phyloP scores from a whole-genome alignment of 2,888 invertebrate genomes.

The Parnassius apollo region DNA sequence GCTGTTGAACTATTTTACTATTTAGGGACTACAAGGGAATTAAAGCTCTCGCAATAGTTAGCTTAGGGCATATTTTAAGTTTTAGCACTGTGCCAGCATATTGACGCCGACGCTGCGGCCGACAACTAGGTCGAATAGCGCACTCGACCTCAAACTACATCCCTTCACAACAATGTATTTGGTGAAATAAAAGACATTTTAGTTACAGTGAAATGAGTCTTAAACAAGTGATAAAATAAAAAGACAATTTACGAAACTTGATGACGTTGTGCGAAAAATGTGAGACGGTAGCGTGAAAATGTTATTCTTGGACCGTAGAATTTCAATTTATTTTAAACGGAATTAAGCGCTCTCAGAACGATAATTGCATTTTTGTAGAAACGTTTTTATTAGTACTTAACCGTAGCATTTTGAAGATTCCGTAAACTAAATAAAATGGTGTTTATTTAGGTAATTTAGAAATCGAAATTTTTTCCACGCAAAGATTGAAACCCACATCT shows the following conservation, averaged over 20 bases:
- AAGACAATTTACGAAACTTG: constrained; percentile 13
- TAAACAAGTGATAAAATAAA: constrained; percentile 5
- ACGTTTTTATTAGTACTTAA: too few species aligned
- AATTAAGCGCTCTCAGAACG: constrained; percentile 4
- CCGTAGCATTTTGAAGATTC: too few species aligned
- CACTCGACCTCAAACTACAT: constrained; percentile 58
- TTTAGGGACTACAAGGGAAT: constrained; percentile 33
- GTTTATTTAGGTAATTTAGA: too few species aligned
- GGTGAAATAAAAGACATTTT: constrained; percentile 21
- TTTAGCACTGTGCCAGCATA: constrained; percentile 41
- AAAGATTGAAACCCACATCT: too few species aligned
- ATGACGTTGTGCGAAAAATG: constrained; percentile 11
- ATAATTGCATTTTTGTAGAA: constrained; percentile 12
- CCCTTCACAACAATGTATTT: constrained; percentile 24
- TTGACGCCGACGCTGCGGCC: constrained; percentile 49
- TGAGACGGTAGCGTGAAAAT: constrained; percentile 4
- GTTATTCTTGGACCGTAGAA: constrained; percentile 4
- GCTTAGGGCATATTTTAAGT: constrained; percentile 22
- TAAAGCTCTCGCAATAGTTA: constrained; percentile 37
- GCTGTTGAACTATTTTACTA: constrained; percentile 40
- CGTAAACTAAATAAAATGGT: too few species aligned
- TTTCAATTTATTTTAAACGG: constrained; percentile 22
- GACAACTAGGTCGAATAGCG: constrained; percentile 64
- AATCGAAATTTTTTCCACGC: too few species aligned
- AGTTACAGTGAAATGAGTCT: constrained; percentile 19